A percentile compares a stretch with the other conserved stretches of the same genome.
Evolutionary conservation across 2,797 vertebrate genomes (phyloP).

Genomic region (Varecia variegata): DNA sequence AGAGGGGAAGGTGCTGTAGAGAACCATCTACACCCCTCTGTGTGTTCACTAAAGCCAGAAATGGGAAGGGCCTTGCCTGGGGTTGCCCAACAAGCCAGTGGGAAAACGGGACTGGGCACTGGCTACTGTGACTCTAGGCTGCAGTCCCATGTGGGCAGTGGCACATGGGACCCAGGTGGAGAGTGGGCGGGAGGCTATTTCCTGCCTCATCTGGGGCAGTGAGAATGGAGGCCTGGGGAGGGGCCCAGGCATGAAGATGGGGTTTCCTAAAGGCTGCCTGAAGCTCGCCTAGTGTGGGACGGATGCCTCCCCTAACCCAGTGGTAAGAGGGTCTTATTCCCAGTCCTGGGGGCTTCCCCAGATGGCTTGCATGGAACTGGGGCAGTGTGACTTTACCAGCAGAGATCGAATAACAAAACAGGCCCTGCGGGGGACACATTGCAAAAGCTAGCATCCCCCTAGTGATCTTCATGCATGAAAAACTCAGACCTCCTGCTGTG

Average conservation of each 20-base stretch:
- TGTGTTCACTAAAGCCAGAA: background rate
- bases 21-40: too few relatives aligned
- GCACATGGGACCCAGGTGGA: too few relatives aligned
- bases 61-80: accelerated
- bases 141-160: too few relatives aligned
- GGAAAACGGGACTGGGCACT: background rate
- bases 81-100: background rate
- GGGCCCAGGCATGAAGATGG: background rate
- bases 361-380: accelerated
- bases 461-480: background rate
- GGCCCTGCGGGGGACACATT: background rate
- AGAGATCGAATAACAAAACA: accelerated
- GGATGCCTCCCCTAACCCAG: accelerated
- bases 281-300: background rate
- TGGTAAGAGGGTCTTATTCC: background rate
- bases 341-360: background rate
- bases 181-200: background rate
- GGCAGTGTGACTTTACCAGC: background rate
- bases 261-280: background rate
- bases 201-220: background rate
- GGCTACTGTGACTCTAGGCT: background rate
- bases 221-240: background rate
- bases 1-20: background rate
- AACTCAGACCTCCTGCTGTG: background rate
- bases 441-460: background rate